Percentiles rank a stretch among this genome's conserved stretches.
Conservation (phyloP, 2,797 vertebrate species). For the Macropodus opercularis region DNA sequence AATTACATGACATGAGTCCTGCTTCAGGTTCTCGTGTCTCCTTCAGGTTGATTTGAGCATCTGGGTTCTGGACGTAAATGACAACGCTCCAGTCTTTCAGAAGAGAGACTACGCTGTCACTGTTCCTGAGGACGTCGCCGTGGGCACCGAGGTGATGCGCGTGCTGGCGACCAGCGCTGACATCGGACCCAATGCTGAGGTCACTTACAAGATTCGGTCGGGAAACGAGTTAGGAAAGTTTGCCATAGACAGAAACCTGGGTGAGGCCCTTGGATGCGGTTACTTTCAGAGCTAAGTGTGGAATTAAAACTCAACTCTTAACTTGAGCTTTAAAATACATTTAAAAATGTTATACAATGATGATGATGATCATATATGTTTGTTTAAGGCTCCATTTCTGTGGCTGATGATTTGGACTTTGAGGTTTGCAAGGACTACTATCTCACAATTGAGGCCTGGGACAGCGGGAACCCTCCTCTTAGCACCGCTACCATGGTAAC, state of each 20-base stretch:
- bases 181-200: conserved; percentile 92
- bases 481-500: conserved; percentile 92
- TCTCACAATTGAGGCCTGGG: conserved; percentile 92
- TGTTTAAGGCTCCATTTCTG: conserved; percentile 86
- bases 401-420: conserved; percentile 92
- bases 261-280: conserved; percentile 67
- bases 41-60: conserved; percentile 86
- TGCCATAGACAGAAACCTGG: conserved; percentile 86
- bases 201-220: conserved; percentile 89
- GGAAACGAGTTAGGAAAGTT: conserved; percentile 96
- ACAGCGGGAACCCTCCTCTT: conserved; percentile 90
- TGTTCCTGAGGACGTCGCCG: conserved; percentile 87
- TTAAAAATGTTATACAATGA: not conserved
- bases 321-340: not conserved
- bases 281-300: not conserved
- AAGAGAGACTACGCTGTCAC: conserved; percentile 88
- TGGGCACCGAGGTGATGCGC: conserved; percentile 90
- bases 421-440: conserved; percentile 93
- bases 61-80: conserved; percentile 94
- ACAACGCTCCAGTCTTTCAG: conserved; percentile 96
- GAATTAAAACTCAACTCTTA: not conserved
- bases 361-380: not conserved
- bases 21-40: conserved; percentile 26
- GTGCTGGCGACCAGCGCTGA: conserved; percentile 92
- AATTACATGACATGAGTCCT: not conserved